A percentile compares a stretch with the other conserved stretches of the same genome.
phyloP scores from a whole-genome alignment of 2,888 invertebrate genomes.

The Cephalotes varians region DNA sequence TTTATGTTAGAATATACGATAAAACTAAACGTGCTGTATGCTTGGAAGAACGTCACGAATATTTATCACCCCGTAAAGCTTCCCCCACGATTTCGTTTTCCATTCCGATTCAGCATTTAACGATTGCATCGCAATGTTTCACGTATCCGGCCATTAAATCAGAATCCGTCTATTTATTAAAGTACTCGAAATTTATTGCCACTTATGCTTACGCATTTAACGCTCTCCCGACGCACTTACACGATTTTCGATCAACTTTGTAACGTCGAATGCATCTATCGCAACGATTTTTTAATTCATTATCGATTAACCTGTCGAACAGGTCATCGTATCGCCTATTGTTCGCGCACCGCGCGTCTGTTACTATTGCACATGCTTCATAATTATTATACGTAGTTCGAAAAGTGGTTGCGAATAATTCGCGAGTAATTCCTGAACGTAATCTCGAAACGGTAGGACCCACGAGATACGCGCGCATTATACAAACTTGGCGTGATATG shows the following conservation, averaged over 20 bases:
- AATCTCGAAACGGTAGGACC: constrained; percentile 19
- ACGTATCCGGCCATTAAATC: neutral
- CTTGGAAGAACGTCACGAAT: neutral
- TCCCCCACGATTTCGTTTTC: neutral
- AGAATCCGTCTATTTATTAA: neutral
- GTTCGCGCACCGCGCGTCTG: neutral
- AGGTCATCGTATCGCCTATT: neutral
- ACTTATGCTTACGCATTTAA: neutral
- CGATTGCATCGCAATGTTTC: neutral
- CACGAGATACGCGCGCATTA: constrained; percentile 34
- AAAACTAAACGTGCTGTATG: neutral
- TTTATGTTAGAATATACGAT: neutral
- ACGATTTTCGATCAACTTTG: neutral
- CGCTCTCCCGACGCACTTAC: neutral
- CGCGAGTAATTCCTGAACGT: neutral
- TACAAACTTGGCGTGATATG: constrained; percentile 59
- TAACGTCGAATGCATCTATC: neutral
- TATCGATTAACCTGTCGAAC: neutral
- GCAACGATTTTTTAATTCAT: neutral
- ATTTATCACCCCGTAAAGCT: constrained; percentile 23
- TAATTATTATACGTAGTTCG: neutral
- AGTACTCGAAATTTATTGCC: neutral
- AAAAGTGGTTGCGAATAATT: constrained; percentile 4
- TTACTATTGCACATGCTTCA: neutral
- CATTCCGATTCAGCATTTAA: neutral